phyloP scores from a whole-genome alignment of 2,113 vertebrate genomes.

The Penelope pileata region DNA sequence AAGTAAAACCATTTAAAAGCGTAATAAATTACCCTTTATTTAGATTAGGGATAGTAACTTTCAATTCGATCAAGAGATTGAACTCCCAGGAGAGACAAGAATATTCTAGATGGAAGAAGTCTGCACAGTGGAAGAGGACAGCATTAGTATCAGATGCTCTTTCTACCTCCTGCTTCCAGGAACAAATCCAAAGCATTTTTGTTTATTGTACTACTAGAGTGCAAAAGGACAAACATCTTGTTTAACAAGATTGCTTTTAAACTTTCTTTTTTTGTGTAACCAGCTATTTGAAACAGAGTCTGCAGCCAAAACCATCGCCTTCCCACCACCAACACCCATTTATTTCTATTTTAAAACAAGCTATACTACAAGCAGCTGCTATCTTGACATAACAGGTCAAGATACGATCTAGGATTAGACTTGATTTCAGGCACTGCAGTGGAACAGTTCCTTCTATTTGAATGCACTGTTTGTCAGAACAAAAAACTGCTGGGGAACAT shows the following conservation, averaged over 20 bases:
- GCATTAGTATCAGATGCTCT: background rate
- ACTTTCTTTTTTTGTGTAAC: background rate
- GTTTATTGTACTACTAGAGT: conserved; percentile 16
- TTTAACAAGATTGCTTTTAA: conserved; percentile 18
- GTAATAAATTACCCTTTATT: background rate
- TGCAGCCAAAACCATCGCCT: background rate
- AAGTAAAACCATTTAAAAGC: background rate
- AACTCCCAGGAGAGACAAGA: background rate
- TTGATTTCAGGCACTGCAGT: background rate
- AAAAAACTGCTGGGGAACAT: background rate
- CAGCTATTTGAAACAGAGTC: background rate
- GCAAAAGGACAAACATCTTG: conserved; percentile 34
- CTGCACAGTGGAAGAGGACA: background rate
- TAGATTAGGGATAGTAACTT: background rate
- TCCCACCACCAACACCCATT: background rate
- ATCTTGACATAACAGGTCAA: background rate
- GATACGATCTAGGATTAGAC: background rate
- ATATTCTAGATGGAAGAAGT: background rate
- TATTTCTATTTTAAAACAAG: background rate
- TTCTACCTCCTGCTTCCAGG: conserved; percentile 27
- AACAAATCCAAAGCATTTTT: conserved; percentile 14
- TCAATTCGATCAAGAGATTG: background rate
- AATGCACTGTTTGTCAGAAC: background rate
- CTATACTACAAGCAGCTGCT: background rate
- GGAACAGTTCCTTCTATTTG: background rate